Evolutionary conservation across 2,113 vertebrate species (phyloP).

Genomic region (Erinaceus europaeus): DNA sequence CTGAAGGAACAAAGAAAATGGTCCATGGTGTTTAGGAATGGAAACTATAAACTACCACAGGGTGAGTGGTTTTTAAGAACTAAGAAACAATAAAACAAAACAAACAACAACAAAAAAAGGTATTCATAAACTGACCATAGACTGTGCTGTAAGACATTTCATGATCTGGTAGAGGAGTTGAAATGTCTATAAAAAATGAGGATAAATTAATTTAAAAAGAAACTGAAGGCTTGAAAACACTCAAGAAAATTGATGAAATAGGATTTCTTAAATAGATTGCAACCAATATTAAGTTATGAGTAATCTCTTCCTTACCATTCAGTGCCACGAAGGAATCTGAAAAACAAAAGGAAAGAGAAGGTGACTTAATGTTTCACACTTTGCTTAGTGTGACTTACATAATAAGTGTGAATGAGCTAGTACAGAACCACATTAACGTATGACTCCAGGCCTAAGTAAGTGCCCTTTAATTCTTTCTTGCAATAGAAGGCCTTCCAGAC

Average conservation of each 20-base stretch:
- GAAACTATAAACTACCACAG: slow-evolving; percentile 74
- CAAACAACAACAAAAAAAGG: neutral
- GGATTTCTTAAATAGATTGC: slow-evolving; percentile 70
- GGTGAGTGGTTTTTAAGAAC: slow-evolving; percentile 42
- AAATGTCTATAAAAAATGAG: slow-evolving; percentile 91
- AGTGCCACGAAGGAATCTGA: slow-evolving; percentile 97
- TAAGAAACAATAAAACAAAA: slow-evolving; percentile 69
- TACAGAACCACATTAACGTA: neutral
- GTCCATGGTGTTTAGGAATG: slow-evolving; percentile 61
- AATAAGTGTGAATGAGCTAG: neutral
- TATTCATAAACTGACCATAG: slow-evolving; percentile 85
- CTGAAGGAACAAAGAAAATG: slow-evolving; percentile 59
- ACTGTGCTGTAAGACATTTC: slow-evolving; percentile 88
- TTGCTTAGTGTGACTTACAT: neutral
- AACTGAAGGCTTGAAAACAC: slow-evolving; percentile 66
- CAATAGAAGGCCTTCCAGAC: neutral
- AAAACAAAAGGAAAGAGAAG: slow-evolving; percentile 81
- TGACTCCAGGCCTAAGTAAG: neutral
- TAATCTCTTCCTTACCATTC: slow-evolving; percentile 91
- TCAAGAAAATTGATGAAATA: slow-evolving; percentile 67
- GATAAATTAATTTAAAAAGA: slow-evolving; percentile 77
- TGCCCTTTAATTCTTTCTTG: neutral
- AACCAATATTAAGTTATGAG: slow-evolving; percentile 71
- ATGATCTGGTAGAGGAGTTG: slow-evolving; percentile 90
- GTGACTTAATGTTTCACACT: slow-evolving; percentile 62